Conservation (phyloP, 2,888 invertebrate species). For the Uloborus plumipes region DNA sequence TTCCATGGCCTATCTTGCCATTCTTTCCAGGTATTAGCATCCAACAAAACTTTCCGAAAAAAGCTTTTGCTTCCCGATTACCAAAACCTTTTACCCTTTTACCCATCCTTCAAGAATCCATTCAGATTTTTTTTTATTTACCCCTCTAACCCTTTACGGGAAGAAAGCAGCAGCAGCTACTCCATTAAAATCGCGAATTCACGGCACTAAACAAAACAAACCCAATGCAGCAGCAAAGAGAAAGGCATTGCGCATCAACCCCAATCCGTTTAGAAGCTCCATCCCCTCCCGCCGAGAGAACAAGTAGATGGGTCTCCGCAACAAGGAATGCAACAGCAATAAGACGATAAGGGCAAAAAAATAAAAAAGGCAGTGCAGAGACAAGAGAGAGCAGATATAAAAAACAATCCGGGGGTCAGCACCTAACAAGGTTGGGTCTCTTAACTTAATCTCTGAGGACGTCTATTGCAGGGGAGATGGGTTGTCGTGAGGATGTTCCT, state of each 20-base stretch:
- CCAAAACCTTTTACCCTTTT: background rate
- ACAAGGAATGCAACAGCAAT: conserved; percentile 46
- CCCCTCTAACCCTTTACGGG: too few relatives aligned
- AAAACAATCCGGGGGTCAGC: conserved; percentile 45
- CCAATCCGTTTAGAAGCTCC: background rate
- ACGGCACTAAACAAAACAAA: too few relatives aligned
- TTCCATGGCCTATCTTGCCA: too few relatives aligned
- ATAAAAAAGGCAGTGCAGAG: conserved; percentile 30
- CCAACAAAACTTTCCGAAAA: too few relatives aligned
- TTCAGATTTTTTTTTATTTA: too few relatives aligned
- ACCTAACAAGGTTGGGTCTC: conserved; percentile 53
- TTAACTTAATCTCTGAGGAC: conserved; percentile 43
- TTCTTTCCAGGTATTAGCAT: too few relatives aligned
- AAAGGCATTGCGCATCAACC: too few relatives aligned
- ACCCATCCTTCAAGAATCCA: background rate
- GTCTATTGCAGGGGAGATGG: background rate
- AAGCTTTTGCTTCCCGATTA: background rate
- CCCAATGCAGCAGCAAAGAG: too few relatives aligned
- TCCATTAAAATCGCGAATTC: too few relatives aligned
- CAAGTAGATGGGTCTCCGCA: conserved; percentile 28
- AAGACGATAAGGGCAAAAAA: conserved; percentile 39
- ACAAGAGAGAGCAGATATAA: conserved; percentile 31
- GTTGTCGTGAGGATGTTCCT: background rate
- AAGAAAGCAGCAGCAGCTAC: too few relatives aligned
- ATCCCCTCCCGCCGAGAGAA: conserved; percentile 23